Evolutionary conservation across 2,797 vertebrate genomes (phyloP).

Genomic region (Ficedula albicollis): DNA sequence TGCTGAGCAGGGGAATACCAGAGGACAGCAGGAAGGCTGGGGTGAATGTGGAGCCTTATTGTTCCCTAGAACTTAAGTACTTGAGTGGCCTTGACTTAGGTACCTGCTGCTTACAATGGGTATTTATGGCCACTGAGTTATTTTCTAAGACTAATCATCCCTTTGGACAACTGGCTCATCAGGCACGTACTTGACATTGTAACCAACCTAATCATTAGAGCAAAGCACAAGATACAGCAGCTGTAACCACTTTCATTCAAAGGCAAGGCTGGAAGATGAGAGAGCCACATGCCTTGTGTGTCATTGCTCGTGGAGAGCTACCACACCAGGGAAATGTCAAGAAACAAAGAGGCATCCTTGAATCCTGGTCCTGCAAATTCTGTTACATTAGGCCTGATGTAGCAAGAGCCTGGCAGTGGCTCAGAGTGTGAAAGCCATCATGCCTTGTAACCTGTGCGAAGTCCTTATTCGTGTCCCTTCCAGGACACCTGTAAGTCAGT

Average conservation of each 20-base stretch:
- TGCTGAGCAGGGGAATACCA: neutral
- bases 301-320: neutral
- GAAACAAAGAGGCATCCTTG: neutral
- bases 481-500: neutral
- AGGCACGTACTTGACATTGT: neutral
- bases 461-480: neutral
- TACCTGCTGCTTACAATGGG: neutral
- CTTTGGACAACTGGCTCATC: neutral
- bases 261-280: neutral
- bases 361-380: neutral
- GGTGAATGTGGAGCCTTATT: neutral
- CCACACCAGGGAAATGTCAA: neutral
- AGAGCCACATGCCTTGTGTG: rapidly evolving
- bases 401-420: neutral
- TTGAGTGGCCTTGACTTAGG: neutral
- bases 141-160: neutral
- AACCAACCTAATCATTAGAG: neutral
- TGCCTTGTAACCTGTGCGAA: neutral
- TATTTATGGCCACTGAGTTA: neutral
- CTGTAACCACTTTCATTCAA: neutral
- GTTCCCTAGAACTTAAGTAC: neutral
- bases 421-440: neutral
- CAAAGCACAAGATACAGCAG: neutral
- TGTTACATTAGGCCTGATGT: rapidly evolving
- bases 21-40: neutral